Conservation (phyloP, 2,888 invertebrate genomes). For the Horisme vitalbata region DNA sequence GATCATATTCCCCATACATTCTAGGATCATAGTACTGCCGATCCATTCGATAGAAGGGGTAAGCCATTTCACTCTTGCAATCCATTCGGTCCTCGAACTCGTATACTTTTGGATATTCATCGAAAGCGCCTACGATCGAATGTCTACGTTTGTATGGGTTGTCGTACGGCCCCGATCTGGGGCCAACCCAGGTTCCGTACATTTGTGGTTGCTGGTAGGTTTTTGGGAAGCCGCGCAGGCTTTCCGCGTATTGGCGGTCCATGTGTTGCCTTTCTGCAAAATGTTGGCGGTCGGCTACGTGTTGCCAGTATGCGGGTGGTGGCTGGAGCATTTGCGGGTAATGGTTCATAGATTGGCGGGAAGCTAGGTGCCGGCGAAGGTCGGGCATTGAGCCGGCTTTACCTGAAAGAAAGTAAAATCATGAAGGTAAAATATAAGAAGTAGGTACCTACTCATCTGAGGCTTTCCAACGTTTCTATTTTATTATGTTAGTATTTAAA, state of each 20-base stretch:
- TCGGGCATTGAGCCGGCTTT: slow-evolving; percentile 81
- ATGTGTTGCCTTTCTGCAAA: slow-evolving; percentile 62
- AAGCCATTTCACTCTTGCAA: slow-evolving; percentile 74
- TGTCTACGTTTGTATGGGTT: slow-evolving; percentile 80
- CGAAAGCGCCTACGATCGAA: slow-evolving; percentile 79
- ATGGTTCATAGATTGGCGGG: slow-evolving; percentile 66
- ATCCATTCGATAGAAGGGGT: slow-evolving; percentile 64
- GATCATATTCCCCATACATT: slow-evolving; percentile 69
- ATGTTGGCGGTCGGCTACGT: slow-evolving; percentile 71
- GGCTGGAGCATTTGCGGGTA: slow-evolving; percentile 65
- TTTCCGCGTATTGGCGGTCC: slow-evolving; percentile 71
- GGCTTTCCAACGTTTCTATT: no score
- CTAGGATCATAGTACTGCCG: slow-evolving; percentile 61
- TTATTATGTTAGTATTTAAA: no score
- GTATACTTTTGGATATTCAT: slow-evolving; percentile 73
- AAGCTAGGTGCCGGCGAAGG: slow-evolving; percentile 68
- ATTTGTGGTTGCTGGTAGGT: slow-evolving; percentile 57
- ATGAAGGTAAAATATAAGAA: no score
- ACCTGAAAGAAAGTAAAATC: slow-evolving; percentile 51
- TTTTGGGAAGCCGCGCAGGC: slow-evolving; percentile 68
- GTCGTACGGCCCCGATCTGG: slow-evolving; percentile 73
- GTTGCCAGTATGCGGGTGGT: slow-evolving; percentile 76
- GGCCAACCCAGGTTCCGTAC: slow-evolving; percentile 77
- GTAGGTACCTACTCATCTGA: no score
- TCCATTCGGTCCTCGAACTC: slow-evolving; percentile 70